Percentiles rank a stretch among this genome's conserved stretches.
Conservation (phyloP, 2,113 vertebrate species). For the Ploceus nigricollis region DNA sequence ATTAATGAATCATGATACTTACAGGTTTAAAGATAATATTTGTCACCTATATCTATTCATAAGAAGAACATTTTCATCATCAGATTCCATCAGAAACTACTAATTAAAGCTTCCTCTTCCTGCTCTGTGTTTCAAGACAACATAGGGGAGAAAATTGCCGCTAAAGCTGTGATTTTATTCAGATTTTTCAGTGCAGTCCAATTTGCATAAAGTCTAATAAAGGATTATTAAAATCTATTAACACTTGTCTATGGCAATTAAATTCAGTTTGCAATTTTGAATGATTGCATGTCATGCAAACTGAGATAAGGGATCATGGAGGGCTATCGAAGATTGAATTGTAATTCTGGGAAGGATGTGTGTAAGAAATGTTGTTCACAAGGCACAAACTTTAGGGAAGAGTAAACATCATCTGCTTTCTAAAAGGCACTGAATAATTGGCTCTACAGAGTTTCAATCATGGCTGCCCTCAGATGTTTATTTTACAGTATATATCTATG, state of each 20-base stretch:
- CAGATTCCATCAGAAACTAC: constrained; percentile 61
- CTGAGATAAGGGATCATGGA: constrained; percentile 51
- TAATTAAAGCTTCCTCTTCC: constrained; percentile 66
- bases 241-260: constrained; percentile 83
- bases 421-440: constrained; percentile 51
- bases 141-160: neutral
- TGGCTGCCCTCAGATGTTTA: constrained; percentile 65
- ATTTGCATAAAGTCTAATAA: constrained; percentile 83
- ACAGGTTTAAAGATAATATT: constrained; percentile 68
- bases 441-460: constrained; percentile 41
- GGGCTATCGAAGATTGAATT: neutral
- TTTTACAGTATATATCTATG: constrained; percentile 41
- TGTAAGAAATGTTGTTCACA: neutral
- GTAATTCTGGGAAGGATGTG: neutral
- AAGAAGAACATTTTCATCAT: constrained; percentile 61
- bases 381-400: constrained; percentile 24
- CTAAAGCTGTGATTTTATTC: constrained; percentile 68
- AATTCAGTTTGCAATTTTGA: constrained; percentile 73
- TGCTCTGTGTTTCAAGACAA: constrained; percentile 49
- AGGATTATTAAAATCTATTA: constrained; percentile 82
- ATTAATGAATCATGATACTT: constrained; percentile 70
- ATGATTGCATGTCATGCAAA: constrained; percentile 67
- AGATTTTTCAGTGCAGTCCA: constrained; percentile 57
- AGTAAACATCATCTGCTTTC: constrained; percentile 59
- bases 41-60: constrained; percentile 65